These are phyloP conservation scores for Gopherus evgoodei DNA, from an alignment of 2,113 vertebrate species.

Conservation along the genomic window DNA sequence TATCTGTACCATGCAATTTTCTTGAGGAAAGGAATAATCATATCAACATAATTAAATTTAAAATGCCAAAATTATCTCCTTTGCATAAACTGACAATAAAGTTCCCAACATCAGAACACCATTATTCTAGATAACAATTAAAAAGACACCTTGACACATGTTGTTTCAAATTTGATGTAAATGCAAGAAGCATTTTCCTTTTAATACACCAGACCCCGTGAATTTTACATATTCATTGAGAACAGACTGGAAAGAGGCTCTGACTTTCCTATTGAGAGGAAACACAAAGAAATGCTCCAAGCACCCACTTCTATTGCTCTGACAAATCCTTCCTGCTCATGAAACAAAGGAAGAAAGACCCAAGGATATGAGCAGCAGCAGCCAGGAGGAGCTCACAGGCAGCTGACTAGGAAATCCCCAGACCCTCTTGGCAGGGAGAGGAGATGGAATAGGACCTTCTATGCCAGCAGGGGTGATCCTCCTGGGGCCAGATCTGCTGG, in stretches of 20 bases:
- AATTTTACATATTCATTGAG: not conserved
- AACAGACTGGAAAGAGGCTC: not conserved
- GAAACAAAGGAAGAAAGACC: not conserved
- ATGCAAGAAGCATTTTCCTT: conserved; percentile 21
- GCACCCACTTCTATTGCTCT: rapidly evolving
- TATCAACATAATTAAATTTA: conserved; percentile 58
- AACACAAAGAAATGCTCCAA: rapidly evolving
- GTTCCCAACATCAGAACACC: not conserved
- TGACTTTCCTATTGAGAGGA: not conserved
- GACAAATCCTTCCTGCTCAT: not conserved
- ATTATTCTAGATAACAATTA: not conserved
- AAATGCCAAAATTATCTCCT: conserved; percentile 20
- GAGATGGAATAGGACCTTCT: not conserved
- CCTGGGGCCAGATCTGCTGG: not conserved
- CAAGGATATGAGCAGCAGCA: not conserved
- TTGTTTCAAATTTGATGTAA: conserved; percentile 67
- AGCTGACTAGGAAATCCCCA: not conserved
- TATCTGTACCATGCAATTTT: not conserved
- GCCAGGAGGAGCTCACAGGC: not conserved
- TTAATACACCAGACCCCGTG: not conserved
- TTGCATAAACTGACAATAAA: not conserved
- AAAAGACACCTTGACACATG: not conserved
- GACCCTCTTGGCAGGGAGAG: not conserved
- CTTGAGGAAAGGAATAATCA: conserved; percentile 51
- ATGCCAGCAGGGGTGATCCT: not conserved